Percentiles rank a stretch among this genome's conserved stretches.
Evolutionary conservation across 2,113 vertebrate species (phyloP).

Genomic region (Opisthocomus hoazin): DNA sequence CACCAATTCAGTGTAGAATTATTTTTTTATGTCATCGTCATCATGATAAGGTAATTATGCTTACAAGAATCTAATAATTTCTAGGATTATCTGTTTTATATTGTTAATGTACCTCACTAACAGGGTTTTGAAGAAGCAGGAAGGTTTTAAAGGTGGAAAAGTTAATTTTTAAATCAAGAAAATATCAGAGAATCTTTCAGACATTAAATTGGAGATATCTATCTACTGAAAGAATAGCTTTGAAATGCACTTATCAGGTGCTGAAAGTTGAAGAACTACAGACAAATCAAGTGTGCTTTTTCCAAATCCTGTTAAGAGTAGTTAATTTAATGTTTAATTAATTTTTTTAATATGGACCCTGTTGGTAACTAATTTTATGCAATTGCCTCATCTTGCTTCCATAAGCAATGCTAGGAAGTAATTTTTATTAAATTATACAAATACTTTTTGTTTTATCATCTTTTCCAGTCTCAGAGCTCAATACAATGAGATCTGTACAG

Average conservation of each 20-base stretch:
- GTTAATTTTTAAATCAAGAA: not conserved
- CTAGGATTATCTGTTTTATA: not conserved
- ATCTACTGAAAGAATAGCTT: not conserved
- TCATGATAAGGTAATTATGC: not conserved
- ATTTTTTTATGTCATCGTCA: not conserved
- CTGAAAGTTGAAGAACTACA: not conserved
- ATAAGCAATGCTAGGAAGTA: not conserved
- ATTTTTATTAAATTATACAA: not conserved
- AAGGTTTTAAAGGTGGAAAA: not conserved
- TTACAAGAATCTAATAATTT: not conserved
- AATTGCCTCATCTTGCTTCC: not conserved
- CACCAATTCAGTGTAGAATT: not conserved
- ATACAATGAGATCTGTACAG: not conserved
- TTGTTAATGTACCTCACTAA: not conserved
- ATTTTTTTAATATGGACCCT: not conserved
- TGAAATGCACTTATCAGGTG: not conserved
- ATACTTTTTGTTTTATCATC: not conserved
- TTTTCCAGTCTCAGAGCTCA: not conserved
- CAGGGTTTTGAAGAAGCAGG: not conserved
- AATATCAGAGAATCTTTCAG: not conserved
- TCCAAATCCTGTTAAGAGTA: not conserved
- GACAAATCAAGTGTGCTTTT: not conserved
- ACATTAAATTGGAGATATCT: not conserved
- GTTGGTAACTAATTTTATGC: not conserved
- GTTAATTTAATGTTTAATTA: not conserved